These are phyloP conservation scores for Lithophane semibrunnea DNA, from an alignment of 2,888 invertebrate species.

Conservation along the genomic window DNA sequence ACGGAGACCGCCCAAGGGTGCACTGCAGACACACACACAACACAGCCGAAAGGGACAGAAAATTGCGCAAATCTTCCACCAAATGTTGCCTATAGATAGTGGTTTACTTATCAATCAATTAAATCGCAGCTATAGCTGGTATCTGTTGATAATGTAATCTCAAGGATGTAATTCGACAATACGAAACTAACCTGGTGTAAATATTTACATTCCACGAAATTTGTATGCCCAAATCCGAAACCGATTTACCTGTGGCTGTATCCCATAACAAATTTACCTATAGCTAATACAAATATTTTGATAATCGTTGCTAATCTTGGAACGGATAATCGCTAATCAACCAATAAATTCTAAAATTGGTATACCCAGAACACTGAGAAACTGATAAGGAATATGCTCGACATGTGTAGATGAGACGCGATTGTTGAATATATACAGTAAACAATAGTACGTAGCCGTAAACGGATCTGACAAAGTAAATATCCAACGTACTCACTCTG, in stretches of 20 bases:
- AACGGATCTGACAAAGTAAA: constrained; percentile 72
- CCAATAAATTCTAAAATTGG: constrained; percentile 36
- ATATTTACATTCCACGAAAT: constrained; percentile 44
- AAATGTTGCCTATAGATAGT: constrained; percentile 28
- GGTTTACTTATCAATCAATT: constrained; percentile 47
- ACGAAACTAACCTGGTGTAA: constrained; percentile 37
- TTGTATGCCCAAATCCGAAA: constrained; percentile 32
- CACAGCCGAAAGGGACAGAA: constrained; percentile 70
- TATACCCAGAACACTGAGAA: constrained; percentile 50
- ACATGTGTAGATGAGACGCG: constrained; percentile 42
- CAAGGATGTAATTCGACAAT: constrained; percentile 28
- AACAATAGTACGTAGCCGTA: constrained; percentile 64
- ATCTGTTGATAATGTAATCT: constrained; percentile 43
- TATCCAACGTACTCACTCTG: constrained; percentile 73
- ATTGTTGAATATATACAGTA: constrained; percentile 60
- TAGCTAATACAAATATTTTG: constrained; percentile 33
- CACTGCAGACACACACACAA: constrained; percentile 72
- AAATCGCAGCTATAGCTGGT: constrained; percentile 43
- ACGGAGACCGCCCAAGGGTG: constrained; percentile 71
- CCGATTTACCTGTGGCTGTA: constrained; percentile 38
- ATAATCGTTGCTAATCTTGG: constrained; percentile 40
- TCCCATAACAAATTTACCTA: constrained; percentile 54
- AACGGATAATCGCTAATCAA: constrained; percentile 44
- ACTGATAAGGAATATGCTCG: constrained; percentile 61
- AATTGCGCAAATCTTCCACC: constrained; percentile 68